Conservation (phyloP, 1,140 invertebrate species). For the Papilio aristodemus region DNA sequence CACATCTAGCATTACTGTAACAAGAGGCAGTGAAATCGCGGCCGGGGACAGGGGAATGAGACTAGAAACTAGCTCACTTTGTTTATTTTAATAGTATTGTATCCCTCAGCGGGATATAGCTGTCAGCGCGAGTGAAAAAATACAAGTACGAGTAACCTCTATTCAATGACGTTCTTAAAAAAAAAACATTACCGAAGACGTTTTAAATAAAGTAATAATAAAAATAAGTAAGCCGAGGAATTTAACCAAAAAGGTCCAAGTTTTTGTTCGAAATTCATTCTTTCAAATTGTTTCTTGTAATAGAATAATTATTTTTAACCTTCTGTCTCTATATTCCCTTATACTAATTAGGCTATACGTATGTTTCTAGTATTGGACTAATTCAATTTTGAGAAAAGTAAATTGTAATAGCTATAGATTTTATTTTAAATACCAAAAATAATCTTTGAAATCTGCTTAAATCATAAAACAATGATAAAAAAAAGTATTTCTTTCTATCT, state of each 20-base stretch:
- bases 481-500: slow-evolving; percentile 5
- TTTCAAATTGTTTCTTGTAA: too few relatives aligned
- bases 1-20: slow-evolving; percentile 48
- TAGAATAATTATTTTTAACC: too few relatives aligned
- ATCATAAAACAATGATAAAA: slow-evolving; percentile 6
- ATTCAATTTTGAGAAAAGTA: too few relatives aligned
- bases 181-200: neutral
- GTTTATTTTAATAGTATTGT: slow-evolving; percentile 37
- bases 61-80: slow-evolving; percentile 42
- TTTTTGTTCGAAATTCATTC: too few relatives aligned
- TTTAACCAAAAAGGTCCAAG: too few relatives aligned
- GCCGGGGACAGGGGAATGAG: slow-evolving; percentile 41
- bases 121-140: neutral
- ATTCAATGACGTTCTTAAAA: neutral
- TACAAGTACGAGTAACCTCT: neutral
- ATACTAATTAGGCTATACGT: too few relatives aligned
- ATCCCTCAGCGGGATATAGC: neutral
- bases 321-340: too few relatives aligned
- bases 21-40: slow-evolving; percentile 44
- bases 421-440: neutral
- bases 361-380: too few relatives aligned
- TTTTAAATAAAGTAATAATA: too few relatives aligned
- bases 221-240: too few relatives aligned
- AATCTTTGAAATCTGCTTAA: neutral
- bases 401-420: neutral